Evolutionary conservation across 2,797 vertebrate genomes (phyloP), one percentile per base, ranked within the genome.

Genomic region (Microchirus variegatus): DNA sequence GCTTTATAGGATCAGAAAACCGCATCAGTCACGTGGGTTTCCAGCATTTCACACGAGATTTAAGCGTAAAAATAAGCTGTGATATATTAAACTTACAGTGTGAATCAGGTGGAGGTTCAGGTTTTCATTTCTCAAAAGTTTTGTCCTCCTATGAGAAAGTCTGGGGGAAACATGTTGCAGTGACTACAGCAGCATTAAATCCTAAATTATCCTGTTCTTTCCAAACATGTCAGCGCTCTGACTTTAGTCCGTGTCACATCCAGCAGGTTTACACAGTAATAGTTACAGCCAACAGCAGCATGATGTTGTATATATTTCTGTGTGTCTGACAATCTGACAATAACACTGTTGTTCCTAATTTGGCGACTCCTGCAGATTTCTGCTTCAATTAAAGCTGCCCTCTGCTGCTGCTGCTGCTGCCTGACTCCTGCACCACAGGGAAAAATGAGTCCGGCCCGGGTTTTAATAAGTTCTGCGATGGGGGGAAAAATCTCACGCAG

Each of bases 401-500:
- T 15, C 41, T 42, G 41, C 41, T 10, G 11, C 40, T 12, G 40
- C 40, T 14, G 11, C 14, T 41, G 22, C 1, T 22, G 22, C 22
- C 22, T 22, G 22, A 22, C 22, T 22, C 41, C 41, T 6, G 15
- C 41, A 13, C 6, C 41, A 42, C 41, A 42, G 41, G 14, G 15
- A 13, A 42, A 10, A 42, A 42, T 2, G 13, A 40, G 12, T 37
- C 18, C 11, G 1, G 15, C n/a, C 53, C 38, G n/a, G 40, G 55
- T 14, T 55, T 68, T 63, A 63, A 58, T 49, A 55, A 59, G 54
- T 42, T 49, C 64, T 51, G 53, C 59, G 50, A 4, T 7, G 31
- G 2, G 2, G 26, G 22, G 22, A 22, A 31, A 31, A 31, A 31
- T 31, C 31, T 31, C 31, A 31, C 31, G 40, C 40, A 6, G 13